Evolutionary conservation across 2,888 invertebrate species (phyloP).

Genomic region (Cataglyphis cursor): DNA sequence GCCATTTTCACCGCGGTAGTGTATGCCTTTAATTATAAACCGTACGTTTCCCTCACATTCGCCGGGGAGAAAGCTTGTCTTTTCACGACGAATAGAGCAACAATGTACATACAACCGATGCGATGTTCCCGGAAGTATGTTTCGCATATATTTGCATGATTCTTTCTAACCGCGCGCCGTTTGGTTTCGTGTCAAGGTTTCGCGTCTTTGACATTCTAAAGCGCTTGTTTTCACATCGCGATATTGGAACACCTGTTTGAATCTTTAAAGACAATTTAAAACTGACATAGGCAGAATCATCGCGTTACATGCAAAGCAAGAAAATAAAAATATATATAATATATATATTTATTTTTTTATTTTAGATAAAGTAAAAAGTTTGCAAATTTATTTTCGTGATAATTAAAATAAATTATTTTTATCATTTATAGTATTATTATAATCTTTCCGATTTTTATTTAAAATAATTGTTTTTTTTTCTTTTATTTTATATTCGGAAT

Average conservation of each 20-base stretch:
- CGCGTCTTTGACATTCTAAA: slow-evolving; percentile 38
- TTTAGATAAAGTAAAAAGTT: not conserved
- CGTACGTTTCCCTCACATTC: not conserved
- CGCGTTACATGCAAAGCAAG: not conserved
- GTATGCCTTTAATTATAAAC: slow-evolving; percentile 39
- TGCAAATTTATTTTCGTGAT: not conserved
- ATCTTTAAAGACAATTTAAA: not conserved
- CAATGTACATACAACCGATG: slow-evolving; percentile 9
- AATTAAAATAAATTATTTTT: slow-evolving; percentile 1
- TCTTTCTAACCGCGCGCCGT: slow-evolving; percentile 17
- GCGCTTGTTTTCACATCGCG: slow-evolving; percentile 27
- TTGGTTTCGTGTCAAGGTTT: slow-evolving; percentile 37
- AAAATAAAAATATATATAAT: not conserved
- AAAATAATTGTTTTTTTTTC: not conserved
- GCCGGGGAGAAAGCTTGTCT: slow-evolving; percentile 31
- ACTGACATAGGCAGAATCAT: not conserved
- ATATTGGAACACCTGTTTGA: not conserved
- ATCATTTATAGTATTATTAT: slow-evolving; percentile 4
- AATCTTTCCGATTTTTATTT: not conserved
- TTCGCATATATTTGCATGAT: slow-evolving; percentile 38
- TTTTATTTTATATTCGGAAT: not conserved
- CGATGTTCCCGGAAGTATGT: slow-evolving; percentile 30
- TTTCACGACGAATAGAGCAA: slow-evolving; percentile 8
- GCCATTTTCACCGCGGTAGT: slow-evolving; percentile 8
- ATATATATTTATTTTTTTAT: not conserved